Evolutionary conservation across 2,888 invertebrate genomes (phyloP).

Genomic region (Athalia circularis): DNA sequence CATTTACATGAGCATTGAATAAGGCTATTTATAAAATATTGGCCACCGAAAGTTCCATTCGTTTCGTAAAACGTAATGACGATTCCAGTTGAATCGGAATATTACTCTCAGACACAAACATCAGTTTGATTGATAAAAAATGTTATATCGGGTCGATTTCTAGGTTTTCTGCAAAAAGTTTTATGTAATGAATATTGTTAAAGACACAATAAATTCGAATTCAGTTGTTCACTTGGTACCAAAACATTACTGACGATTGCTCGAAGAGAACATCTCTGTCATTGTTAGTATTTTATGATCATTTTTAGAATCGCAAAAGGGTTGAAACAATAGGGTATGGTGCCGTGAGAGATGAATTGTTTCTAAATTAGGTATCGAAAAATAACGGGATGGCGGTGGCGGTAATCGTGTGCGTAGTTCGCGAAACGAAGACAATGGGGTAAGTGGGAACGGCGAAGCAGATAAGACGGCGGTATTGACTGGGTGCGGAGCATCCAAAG

Average conservation of each 20-base stretch:
- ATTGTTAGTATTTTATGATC: not conserved
- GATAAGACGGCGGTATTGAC: constrained; percentile 57
- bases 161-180: not conserved
- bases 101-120: too few species aligned
- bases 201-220: not conserved
- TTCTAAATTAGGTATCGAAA: not conserved
- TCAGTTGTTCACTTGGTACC: not conserved
- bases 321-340: too few species aligned
- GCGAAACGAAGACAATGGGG: not conserved
- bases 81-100: too few species aligned
- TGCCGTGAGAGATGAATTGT: not conserved
- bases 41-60: too few species aligned
- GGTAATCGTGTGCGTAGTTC: not conserved
- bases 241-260: not conserved
- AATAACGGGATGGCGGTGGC: not conserved
- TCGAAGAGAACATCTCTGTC: not conserved
- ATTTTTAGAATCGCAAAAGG: not conserved
- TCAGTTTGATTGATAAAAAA: too few species aligned
- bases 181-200: not conserved
- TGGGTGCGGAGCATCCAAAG: constrained; percentile 57
- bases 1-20: too few species aligned
- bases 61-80: too few species aligned
- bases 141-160: too few species aligned
- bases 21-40: too few species aligned
- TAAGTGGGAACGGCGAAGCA: constrained; percentile 35